Base-by-base conservation (phyloP, 2,888 invertebrate species). In the Platerodrilus igneus region DNA sequence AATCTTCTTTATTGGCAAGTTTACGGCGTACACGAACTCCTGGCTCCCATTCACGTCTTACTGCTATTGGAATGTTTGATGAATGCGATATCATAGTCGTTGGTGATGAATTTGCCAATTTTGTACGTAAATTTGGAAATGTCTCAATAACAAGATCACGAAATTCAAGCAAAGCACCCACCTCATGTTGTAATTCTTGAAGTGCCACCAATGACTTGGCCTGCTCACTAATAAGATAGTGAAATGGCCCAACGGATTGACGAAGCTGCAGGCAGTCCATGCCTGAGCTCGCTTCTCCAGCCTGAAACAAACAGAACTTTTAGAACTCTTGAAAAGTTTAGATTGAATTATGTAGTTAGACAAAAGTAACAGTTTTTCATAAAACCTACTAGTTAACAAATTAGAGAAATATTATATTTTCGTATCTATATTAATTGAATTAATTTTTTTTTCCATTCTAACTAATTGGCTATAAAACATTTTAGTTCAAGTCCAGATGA, bases 81-180 rank as follows among this genome's bases (percentile, higher is more conserved):
- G 65, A 59, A 41, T 66, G 56, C 34, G 56, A 54, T 50, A 58
- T 58, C 73, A 63, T 61, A 51, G 60, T 61, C 40, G 55, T 55
- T 40, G 60, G 57, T 32, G 64, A 58, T 41, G 65, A 72, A 60
- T 78, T 75, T 57, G 81, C 77, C 81, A 89, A 81, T 76, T 89
- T 90, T 66, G 83, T 83, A 67, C 88, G 84, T 68, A 90, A 79
- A 75, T 89, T 87, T 60, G 90, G 90, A 75, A 90, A 89, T 64
- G 89, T 87, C 79, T 89, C 89, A 80, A 90, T 88, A 77, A 90
- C 90, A 78, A 89, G 81, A 73, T 90, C 89, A 72, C 90, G 85
- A 71, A 90, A 90, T 76, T 90, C 88, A 71, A 90, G 79, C 59
- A 90, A 72, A 59, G 88, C 88, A 53, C 89, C 88, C 74, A 90